These are phyloP conservation scores for Trimorus sp. DNA, from an alignment of 2,888 invertebrate species.

Conservation along the genomic window DNA sequence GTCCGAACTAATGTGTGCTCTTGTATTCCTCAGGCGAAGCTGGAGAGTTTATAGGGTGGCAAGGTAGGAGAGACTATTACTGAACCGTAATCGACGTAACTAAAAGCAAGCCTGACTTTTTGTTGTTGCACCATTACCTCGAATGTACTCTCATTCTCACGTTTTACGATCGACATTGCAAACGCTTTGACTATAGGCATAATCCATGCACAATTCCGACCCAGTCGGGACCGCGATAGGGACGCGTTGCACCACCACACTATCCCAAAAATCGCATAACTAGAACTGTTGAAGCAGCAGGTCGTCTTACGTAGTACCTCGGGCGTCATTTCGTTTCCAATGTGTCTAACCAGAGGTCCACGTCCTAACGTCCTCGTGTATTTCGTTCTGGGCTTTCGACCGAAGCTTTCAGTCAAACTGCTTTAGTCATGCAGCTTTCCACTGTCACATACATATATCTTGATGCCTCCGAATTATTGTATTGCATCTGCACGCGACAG, in stretches of 20 bases:
- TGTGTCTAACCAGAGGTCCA: not conserved
- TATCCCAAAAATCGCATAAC: not conserved
- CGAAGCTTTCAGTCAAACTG: slow-evolving; percentile 8
- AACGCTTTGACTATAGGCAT: slow-evolving; percentile 27
- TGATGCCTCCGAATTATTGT: too few relatives aligned
- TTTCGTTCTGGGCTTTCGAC: not conserved
- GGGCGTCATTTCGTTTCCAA: not conserved
- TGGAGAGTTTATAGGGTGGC: slow-evolving; percentile 90
- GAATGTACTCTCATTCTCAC: slow-evolving; percentile 25
- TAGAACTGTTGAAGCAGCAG: not conserved
- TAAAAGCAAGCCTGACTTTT: slow-evolving; percentile 79
- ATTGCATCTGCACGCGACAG: too few relatives aligned
- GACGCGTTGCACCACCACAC: not conserved
- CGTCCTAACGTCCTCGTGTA: not conserved
- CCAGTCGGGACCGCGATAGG: not conserved
- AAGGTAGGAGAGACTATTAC: slow-evolving; percentile 86
- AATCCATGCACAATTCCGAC: not conserved
- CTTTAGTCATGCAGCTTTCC: slow-evolving; percentile 27
- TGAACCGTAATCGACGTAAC: slow-evolving; percentile 81
- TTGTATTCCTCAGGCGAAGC: slow-evolving; percentile 87
- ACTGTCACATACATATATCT: not conserved
- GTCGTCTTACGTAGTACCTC: slow-evolving; percentile 2
- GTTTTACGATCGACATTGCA: slow-evolving; percentile 10
- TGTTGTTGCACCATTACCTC: slow-evolving; percentile 67
- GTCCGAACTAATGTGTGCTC: slow-evolving; percentile 83